phyloP scores from a whole-genome alignment of 2,888 invertebrate species.

The Phyto melanocephala region DNA sequence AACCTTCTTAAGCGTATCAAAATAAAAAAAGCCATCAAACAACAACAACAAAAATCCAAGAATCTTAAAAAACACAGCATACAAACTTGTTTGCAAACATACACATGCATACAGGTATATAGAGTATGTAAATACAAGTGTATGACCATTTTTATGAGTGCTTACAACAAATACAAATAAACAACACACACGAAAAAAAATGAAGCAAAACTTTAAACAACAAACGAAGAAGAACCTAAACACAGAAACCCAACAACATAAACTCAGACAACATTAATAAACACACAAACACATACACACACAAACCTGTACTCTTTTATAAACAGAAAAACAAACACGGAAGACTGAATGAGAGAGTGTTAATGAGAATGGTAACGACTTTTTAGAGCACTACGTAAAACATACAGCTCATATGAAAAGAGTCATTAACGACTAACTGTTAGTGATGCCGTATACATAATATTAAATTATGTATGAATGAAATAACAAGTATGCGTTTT shows the following conservation, averaged over 20 bases:
- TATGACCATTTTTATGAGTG: conserved; percentile 9
- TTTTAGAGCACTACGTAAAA: neutral
- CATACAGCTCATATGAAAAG: too few species aligned
- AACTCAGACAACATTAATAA: conserved; percentile 52
- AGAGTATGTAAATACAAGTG: neutral
- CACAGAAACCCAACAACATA: conserved; percentile 10
- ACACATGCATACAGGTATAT: neutral
- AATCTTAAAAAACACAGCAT: neutral
- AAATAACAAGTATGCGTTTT: neutral
- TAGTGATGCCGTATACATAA: conserved; percentile 26
- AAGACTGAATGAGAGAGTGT: neutral
- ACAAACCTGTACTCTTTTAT: neutral
- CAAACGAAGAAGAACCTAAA: conserved; percentile 11
- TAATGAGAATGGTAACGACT: conserved; percentile 6
- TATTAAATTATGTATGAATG: neutral
- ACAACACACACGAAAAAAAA: conserved; percentile 23
- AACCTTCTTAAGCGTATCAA: conserved; percentile 45
- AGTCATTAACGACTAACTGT: neutral
- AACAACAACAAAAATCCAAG: neutral
- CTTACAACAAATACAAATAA: conserved; percentile 1
- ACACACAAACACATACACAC: neutral
- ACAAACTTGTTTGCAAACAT: too few species aligned
- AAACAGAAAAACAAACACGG: conserved; percentile 49
- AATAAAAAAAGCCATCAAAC: neutral
- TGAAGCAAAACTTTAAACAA: neutral